phyloP scores from a whole-genome alignment of 1,140 invertebrate genomes.

The Eulimnadia texana region DNA sequence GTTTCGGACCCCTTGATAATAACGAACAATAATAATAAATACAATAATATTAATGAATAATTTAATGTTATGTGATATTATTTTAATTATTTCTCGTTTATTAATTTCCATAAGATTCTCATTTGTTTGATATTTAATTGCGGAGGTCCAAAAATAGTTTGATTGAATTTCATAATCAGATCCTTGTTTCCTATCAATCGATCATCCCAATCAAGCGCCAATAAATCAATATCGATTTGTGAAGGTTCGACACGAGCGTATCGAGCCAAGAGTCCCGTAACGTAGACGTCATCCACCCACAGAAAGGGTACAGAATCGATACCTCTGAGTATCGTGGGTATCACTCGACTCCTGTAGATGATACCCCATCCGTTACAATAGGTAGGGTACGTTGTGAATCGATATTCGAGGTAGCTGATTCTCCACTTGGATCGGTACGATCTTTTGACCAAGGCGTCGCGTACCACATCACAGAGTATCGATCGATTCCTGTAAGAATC shows the following conservation, averaged over 20 bases:
- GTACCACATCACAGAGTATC: conserved; percentile 7
- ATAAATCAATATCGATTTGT: background rate
- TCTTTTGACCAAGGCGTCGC: background rate
- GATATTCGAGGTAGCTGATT: background rate
- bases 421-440: conserved; percentile 9
- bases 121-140: background rate
- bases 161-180: background rate
- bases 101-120: background rate
- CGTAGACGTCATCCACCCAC: conserved; percentile 8
- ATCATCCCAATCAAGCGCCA: background rate
- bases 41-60: too few relatives aligned
- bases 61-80: too few relatives aligned
- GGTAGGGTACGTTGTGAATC: background rate
- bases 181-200: background rate
- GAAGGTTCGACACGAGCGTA: background rate
- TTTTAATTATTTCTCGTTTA: too few relatives aligned
- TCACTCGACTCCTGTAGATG: background rate
- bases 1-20: too few relatives aligned
- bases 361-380: conserved; percentile 10
- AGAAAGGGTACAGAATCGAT: background rate
- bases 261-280: background rate
- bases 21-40: too few relatives aligned
- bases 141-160: background rate
- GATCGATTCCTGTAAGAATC: background rate
- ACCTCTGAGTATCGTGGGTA: background rate